These are phyloP conservation scores for Cosmia pyralina DNA, from an alignment of 2,888 invertebrate species.

Conservation along the genomic window DNA sequence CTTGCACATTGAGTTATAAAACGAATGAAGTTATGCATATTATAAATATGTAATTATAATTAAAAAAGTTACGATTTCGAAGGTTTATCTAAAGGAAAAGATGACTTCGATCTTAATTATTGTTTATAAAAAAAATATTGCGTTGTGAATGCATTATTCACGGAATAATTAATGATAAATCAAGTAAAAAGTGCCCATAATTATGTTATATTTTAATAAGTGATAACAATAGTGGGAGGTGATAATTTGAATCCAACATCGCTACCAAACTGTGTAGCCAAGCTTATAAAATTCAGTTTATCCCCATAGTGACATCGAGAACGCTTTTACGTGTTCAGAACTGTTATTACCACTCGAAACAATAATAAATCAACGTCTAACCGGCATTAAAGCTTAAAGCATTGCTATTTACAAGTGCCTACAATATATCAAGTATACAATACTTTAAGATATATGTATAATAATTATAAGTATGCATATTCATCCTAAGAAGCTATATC, in stretches of 20 bases:
- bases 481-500: constrained; percentile 56
- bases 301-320: background rate
- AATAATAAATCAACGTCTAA: constrained; percentile 6
- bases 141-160: background rate
- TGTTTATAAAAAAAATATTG: background rate
- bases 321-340: background rate
- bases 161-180: background rate
- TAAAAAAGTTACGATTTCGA: constrained; percentile 5
- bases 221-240: background rate
- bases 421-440: constrained; percentile 39
- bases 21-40: constrained; percentile 51
- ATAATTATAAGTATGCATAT: constrained; percentile 23
- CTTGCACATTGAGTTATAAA: constrained; percentile 25
- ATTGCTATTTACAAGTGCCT: constrained; percentile 45
- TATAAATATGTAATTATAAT: constrained; percentile 38
- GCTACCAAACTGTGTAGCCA: background rate
- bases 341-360: background rate
- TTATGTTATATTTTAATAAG: constrained; percentile 6
- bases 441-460: constrained; percentile 28
- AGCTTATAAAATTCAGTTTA: background rate
- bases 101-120: constrained; percentile 6
- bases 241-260: background rate
- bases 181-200: background rate
- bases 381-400: constrained; percentile 27
- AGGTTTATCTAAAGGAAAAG: constrained; percentile 1